A percentile compares a stretch with the other conserved stretches of the same genome.
Evolutionary conservation across 2,888 invertebrate genomes (phyloP).

Genomic region (Rotaria sp.): DNA sequence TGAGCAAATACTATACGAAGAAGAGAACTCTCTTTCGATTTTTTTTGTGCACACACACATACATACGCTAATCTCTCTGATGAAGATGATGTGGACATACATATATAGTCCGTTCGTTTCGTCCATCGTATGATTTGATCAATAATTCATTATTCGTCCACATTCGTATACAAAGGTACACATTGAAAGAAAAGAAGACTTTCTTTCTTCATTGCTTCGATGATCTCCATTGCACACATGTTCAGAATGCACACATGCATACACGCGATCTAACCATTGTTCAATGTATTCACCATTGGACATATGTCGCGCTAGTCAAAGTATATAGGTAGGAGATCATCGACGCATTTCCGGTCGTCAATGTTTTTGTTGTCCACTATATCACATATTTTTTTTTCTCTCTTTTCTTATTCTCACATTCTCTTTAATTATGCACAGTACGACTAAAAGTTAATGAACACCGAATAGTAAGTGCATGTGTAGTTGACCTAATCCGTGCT

Average conservation of each 20-base stretch:
- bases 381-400: background rate
- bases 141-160: conserved; percentile 14
- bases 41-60: background rate
- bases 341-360: background rate
- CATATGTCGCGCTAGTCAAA: background rate
- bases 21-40: background rate
- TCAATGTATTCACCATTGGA: background rate
- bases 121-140: conserved; percentile 14
- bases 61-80: background rate
- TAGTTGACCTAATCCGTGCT: background rate
- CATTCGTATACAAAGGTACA: background rate
- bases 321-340: background rate
- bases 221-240: conserved; percentile 2
- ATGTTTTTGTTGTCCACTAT: conserved; percentile 3
- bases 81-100: conserved; percentile 13
- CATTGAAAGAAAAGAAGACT: conserved; percentile 1
- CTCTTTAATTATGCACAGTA: conserved; percentile 9
- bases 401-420: background rate
- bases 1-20: conserved; percentile 2
- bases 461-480: background rate
- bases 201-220: background rate
- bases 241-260: background rate
- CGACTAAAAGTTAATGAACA: conserved; percentile 10
- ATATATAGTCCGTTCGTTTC: background rate
- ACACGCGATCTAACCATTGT: background rate